phyloP scores from a whole-genome alignment of 2,797 vertebrate species.

The Artibeus lituratus region DNA sequence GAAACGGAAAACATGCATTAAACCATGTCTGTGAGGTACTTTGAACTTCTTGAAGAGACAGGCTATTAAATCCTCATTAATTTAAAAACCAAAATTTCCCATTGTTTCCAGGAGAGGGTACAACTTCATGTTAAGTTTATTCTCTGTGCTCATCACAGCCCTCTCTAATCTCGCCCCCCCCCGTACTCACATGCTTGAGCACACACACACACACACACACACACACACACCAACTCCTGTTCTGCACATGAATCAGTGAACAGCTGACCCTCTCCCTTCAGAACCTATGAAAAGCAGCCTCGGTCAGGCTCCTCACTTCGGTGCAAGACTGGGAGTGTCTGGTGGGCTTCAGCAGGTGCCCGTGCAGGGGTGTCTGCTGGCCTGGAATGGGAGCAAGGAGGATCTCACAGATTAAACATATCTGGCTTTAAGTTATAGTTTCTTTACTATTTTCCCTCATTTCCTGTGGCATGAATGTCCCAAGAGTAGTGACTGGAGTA shows the following conservation, averaged over 20 bases:
- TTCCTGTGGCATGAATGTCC: background rate
- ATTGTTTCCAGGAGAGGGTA: conserved; percentile 48
- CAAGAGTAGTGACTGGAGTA: background rate
- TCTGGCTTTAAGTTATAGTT: background rate
- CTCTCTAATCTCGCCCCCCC: background rate
- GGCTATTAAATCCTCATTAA: background rate
- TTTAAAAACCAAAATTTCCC: background rate
- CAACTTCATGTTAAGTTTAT: background rate
- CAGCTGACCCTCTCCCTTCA: background rate
- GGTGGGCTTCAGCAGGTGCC: background rate
- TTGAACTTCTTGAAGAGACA: conserved; percentile 3
- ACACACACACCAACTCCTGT: background rate
- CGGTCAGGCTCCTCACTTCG: background rate
- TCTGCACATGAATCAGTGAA: background rate
- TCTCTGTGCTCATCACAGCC: background rate
- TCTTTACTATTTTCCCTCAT: background rate
- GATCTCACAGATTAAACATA: background rate
- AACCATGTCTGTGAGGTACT: background rate
- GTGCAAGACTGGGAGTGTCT: background rate
- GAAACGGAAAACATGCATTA: background rate
- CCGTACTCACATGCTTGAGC: accelerated
- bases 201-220: accelerated
- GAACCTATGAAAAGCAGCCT: background rate
- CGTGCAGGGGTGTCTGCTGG: background rate
- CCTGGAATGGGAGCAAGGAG: background rate